Conservation (phyloP, 1,140 invertebrate genomes). For the Hyphantria cunea region DNA sequence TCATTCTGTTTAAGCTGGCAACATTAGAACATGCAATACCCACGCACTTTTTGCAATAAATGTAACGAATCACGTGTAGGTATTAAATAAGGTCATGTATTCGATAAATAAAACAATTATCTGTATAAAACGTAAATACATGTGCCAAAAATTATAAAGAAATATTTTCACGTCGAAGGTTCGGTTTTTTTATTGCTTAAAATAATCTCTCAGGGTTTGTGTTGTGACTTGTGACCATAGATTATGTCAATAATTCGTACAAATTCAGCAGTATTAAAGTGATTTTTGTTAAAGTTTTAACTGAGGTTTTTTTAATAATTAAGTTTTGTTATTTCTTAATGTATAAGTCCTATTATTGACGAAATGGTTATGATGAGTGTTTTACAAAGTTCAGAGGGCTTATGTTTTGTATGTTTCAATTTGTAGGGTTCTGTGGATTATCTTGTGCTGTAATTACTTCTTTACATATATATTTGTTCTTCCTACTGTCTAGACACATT, state of each 20-base stretch:
- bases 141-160: slow-evolving; percentile 64
- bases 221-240: slow-evolving; percentile 62
- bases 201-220: slow-evolving; percentile 28
- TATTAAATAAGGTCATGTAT: slow-evolving; percentile 46
- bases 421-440: slow-evolving; percentile 22
- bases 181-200: slow-evolving; percentile 9
- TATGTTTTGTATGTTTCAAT: slow-evolving; percentile 18
- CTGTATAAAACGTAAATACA: slow-evolving; percentile 52
- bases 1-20: slow-evolving; percentile 51
- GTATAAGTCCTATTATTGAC: slow-evolving; percentile 41
- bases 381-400: slow-evolving; percentile 23
- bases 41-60: slow-evolving; percentile 42
- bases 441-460: slow-evolving; percentile 10
- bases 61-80: slow-evolving; percentile 41
- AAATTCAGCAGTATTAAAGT: slow-evolving; percentile 81
- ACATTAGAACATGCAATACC: slow-evolving; percentile 18
- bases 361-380: slow-evolving; percentile 28
- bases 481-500: slow-evolving; percentile 13
- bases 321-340: slow-evolving; percentile 81
- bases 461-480: slow-evolving; percentile 25
- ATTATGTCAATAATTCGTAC: slow-evolving; percentile 75
- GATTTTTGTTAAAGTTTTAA: slow-evolving; percentile 81
- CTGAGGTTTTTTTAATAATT: slow-evolving; percentile 68
- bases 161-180: slow-evolving; percentile 11
- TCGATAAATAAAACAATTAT: slow-evolving; percentile 42